These are phyloP conservation scores for Holacanthella duospinosa DNA, from an alignment of 2,888 invertebrate genomes.

Conservation along the genomic window DNA sequence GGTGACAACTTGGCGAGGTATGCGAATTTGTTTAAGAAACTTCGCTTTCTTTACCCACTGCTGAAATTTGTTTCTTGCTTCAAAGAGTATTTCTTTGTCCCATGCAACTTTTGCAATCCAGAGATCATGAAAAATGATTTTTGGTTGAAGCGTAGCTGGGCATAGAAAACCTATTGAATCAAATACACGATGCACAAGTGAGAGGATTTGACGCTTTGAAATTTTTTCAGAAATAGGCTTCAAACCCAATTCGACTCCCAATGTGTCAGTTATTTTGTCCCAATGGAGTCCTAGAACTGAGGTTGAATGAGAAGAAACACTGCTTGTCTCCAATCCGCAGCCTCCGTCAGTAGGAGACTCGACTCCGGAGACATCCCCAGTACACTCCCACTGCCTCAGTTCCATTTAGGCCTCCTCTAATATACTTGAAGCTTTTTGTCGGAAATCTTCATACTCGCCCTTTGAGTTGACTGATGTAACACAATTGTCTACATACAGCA, in stretches of 20 bases:
- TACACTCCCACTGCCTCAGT: slow-evolving; percentile 12
- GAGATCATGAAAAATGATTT: slow-evolving; percentile 18
- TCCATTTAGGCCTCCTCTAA: slow-evolving; percentile 12
- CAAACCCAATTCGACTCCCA: not conserved
- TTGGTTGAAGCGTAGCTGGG: slow-evolving; percentile 12
- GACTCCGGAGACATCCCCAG: not conserved
- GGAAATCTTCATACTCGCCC: not conserved
- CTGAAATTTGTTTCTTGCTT: slow-evolving; percentile 5
- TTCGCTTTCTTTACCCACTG: not conserved
- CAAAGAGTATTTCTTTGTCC: slow-evolving; percentile 15
- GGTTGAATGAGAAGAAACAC: not conserved
- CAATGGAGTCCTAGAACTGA: not conserved
- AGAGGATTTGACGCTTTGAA: slow-evolving; percentile 19
- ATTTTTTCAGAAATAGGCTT: not conserved
- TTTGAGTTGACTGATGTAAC: not conserved
- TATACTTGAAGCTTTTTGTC: not conserved
- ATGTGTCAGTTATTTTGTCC: not conserved
- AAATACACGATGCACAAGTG: slow-evolving; percentile 12
- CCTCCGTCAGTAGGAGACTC: not conserved
- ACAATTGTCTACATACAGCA: not conserved
- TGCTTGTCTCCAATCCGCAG: too few relatives aligned
- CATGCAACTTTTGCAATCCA: slow-evolving; percentile 17
- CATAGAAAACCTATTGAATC: slow-evolving; percentile 15
- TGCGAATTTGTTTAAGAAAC: not conserved
- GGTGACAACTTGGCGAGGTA: too few relatives aligned